Evolutionary conservation across 1,140 invertebrate genomes (phyloP), one percentile per base, ranked within the genome.

Genomic region (Rhagoletis zephyria): DNA sequence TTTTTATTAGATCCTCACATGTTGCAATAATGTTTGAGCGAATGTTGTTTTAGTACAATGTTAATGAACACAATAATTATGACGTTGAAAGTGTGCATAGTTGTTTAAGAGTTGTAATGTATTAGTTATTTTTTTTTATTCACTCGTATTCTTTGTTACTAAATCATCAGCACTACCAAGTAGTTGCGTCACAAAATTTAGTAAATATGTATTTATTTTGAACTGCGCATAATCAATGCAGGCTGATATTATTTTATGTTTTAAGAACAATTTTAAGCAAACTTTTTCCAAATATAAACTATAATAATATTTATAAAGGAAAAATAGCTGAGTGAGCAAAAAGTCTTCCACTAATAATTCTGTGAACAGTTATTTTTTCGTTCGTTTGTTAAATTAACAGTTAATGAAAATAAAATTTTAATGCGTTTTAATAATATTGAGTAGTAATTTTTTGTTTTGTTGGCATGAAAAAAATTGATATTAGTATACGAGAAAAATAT

Each of bases 351-450:
- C 42, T 81, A 9, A 81, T 81, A 81, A 56, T 51, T 81, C 74
- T 81, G 74, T 81, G 74, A 81, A 56, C n/a, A 81, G 7, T 56
- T 81, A 81, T 56, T 56, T 81, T 81, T 81, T 81, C 56, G 74
- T 81, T 81, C 74, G 48, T 81, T 81, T 81, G 74, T 81, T 81
- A 59, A 81, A 81, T n/a, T 81, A 81, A 81, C 74, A 56, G 74
- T 81, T 81, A 81, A 81, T 81, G 48, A 81, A n/a, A 81, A 81
- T 81, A 81, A 81, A 81, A 81, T 81, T 81, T 51, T 63, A 56
- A 81, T 81, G 74, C 74, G 48, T 81, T 81, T 81, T 81, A 56
- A 81, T 14, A 48, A 12, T 81, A 30, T 67, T 81, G 48, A 81
- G 74, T 81, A 81, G 12, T 81, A 45, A 56, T 56, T 81, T 63